These are phyloP conservation scores for Antechinus stuartii DNA, from an alignment of 2,113 vertebrate species.

Conservation along the genomic window DNA sequence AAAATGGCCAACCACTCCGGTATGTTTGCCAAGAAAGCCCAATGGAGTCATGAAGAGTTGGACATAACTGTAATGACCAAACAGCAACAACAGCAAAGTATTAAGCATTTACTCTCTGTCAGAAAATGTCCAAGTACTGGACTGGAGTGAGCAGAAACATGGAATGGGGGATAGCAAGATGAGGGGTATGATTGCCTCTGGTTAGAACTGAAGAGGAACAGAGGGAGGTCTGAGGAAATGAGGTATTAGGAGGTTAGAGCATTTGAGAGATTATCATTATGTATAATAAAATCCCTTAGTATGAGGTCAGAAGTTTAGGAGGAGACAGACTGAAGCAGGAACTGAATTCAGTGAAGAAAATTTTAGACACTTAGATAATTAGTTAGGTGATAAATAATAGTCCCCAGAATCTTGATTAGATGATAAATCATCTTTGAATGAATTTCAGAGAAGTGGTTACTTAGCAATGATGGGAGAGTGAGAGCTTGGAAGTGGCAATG, in stretches of 20 bases:
- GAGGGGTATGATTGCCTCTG: background rate
- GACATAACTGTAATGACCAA: too few relatives aligned
- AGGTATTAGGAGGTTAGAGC: background rate
- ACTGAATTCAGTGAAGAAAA: background rate
- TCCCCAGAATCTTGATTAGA: background rate
- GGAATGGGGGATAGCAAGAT: background rate
- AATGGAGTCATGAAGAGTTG: too few relatives aligned
- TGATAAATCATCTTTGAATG: background rate
- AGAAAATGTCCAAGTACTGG: background rate
- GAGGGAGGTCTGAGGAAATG: background rate
- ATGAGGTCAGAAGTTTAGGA: background rate
- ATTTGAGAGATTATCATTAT: background rate
- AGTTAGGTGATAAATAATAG: background rate
- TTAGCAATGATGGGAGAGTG: background rate
- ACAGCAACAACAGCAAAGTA: background rate
- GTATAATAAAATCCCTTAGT: background rate
- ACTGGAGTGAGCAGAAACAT: background rate
- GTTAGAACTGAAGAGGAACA: background rate
- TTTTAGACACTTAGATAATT: too few relatives aligned
- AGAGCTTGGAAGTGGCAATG: background rate
- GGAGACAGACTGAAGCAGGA: background rate
- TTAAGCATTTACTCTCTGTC: background rate
- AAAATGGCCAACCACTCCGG: too few relatives aligned
- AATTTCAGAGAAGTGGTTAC: background rate
- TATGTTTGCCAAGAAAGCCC: too few relatives aligned